Evolutionary conservation across 2,113 vertebrate species (phyloP).

Genomic region (Urocitellus parryii): DNA sequence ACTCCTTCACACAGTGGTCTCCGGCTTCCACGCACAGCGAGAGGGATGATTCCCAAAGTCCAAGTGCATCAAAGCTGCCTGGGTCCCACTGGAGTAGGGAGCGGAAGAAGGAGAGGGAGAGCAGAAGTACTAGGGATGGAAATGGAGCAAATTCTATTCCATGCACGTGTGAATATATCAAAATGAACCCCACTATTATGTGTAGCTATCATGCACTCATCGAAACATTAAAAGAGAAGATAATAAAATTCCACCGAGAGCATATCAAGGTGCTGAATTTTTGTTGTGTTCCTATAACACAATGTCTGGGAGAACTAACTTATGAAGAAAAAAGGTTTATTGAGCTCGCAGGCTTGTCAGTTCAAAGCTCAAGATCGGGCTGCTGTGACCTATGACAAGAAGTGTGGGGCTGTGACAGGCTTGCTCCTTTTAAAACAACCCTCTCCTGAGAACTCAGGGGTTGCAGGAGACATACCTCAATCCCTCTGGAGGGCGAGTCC

Average conservation of each 20-base stretch:
- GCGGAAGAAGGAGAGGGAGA: too few relatives aligned
- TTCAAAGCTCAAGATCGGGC: background rate
- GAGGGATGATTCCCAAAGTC: too few relatives aligned
- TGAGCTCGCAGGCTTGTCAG: background rate
- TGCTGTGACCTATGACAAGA: too few relatives aligned
- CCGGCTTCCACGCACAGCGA: background rate
- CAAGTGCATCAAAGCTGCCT: background rate
- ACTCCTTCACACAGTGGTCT: background rate
- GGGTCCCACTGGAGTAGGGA: background rate
- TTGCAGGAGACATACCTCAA: background rate
- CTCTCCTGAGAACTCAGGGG: background rate
- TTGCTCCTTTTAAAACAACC: background rate
- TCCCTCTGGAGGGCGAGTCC: background rate
- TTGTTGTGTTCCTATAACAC: background rate
- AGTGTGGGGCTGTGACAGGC: too few relatives aligned
- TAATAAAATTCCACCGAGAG: background rate
- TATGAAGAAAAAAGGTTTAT: background rate
- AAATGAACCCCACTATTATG: too few relatives aligned
- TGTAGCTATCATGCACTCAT: too few relatives aligned
- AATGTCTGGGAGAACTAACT: background rate
- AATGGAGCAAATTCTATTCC: too few relatives aligned
- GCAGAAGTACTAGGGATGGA: too few relatives aligned
- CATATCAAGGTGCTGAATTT: background rate
- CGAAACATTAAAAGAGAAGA: background rate
- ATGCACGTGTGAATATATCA: too few relatives aligned